phyloP scores from a whole-genome alignment of 2,888 invertebrate species.

The Nomada lathburiana region DNA sequence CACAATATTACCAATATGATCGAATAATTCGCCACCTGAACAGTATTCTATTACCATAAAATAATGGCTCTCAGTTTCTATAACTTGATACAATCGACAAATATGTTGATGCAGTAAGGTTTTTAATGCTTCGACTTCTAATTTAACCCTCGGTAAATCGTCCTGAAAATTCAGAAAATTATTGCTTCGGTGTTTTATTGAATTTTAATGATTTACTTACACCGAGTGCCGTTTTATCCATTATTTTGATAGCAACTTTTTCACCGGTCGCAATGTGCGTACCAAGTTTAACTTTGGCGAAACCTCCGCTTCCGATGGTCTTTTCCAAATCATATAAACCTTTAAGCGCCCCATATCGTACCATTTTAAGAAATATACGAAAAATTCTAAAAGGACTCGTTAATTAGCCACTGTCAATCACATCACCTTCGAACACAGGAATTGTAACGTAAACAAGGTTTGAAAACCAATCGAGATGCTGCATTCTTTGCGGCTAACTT shows the following conservation, averaged over 20 bases:
- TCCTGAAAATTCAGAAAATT: slow-evolving; percentile 84
- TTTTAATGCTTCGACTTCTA: slow-evolving; percentile 91
- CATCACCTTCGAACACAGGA: slow-evolving; percentile 64
- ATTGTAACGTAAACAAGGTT: slow-evolving; percentile 73
- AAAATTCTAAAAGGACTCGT: slow-evolving; percentile 10
- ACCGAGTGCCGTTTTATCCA: slow-evolving; percentile 90
- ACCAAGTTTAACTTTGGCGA: slow-evolving; percentile 92
- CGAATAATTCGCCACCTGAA: slow-evolving; percentile 93
- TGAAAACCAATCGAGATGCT: slow-evolving; percentile 64
- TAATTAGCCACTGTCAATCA: slow-evolving; percentile 35
- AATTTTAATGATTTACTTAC: slow-evolving; percentile 83
- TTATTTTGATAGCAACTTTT: slow-evolving; percentile 93
- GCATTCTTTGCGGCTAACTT: neutral
- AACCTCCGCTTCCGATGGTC: slow-evolving; percentile 91
- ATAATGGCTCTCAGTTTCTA: slow-evolving; percentile 90
- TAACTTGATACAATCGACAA: slow-evolving; percentile 91
- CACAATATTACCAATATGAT: slow-evolving; percentile 88
- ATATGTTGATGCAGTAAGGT: slow-evolving; percentile 90
- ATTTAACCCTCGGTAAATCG: slow-evolving; percentile 89
- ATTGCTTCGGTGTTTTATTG: neutral
- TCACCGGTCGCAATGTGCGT: slow-evolving; percentile 92
- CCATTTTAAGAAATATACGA: slow-evolving; percentile 81
- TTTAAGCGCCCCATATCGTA: slow-evolving; percentile 86
- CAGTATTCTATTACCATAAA: slow-evolving; percentile 94
- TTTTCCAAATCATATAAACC: slow-evolving; percentile 89